Evolutionary conservation across 2,113 vertebrate genomes (phyloP), one percentile per base, ranked within the genome.

Genomic region (Colinus virginianus): DNA sequence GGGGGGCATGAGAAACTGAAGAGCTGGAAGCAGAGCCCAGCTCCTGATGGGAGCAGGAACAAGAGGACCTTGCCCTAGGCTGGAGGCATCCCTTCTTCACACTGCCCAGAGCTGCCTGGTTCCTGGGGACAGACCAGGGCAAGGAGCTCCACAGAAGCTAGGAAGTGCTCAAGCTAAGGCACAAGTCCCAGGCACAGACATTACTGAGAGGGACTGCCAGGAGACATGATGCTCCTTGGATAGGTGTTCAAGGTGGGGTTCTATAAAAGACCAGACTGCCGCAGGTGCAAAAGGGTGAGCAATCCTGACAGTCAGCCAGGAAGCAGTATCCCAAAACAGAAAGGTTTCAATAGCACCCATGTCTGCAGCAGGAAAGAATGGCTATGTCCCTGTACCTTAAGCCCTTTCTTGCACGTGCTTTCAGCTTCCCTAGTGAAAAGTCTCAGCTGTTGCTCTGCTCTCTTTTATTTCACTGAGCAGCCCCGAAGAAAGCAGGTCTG

Each of bases 301-400:
- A 59, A 72, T 62, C 68, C 68, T 49, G 36, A 90, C 32, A 78
- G 40, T 0, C 13, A 78, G 49, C 15, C 85, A 64, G 49, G 42
- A 49, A 93, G 42, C 61, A 75, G 81, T 55, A 64, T 25, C 66
- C 78, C 84, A 70, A 96, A 94, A 81, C 28, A 95, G 90, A 86
- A 83, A 62, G 56, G 42, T 63, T 87, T 75, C 48, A 88, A n/a
- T 1, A 0, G 38, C 38, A 84, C 20, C 74, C 76, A 26, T 0
- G 5, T 32, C 63, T 32, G 8, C 6, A 76, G 61, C 38, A 90
- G 49, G 40, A 77, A 26, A 56, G 40, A 16, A 86, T 84, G 18
- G 20, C 66, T 1, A 2, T 63, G 49, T 8, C 25, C 58, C 28
- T 15, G 14, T 62, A 36, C 36, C 61, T 38, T 36, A 62, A 87